Evolutionary conservation across 2,797 vertebrate genomes (phyloP).

Genomic region (Tolypeutes matacus): DNA sequence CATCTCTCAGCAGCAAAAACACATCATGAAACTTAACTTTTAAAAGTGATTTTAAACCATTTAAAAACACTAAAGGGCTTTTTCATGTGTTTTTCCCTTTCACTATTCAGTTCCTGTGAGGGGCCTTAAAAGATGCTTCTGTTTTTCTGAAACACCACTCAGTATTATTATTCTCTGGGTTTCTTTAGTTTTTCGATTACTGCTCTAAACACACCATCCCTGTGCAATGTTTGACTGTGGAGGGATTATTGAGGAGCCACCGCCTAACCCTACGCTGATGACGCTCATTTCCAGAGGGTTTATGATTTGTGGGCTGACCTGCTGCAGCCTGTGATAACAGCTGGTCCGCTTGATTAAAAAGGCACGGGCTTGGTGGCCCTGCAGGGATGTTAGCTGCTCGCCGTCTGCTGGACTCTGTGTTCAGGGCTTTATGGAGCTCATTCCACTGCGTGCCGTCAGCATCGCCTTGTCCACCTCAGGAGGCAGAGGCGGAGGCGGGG

Average conservation of each 20-base stretch:
- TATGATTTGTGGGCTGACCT: neutral
- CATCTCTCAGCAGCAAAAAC: neutral
- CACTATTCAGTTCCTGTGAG: neutral
- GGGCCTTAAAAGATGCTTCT: constrained; percentile 29
- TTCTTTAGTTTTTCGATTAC: constrained; percentile 9
- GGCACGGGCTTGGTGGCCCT: neutral
- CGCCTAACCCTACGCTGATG: neutral
- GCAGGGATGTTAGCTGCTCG: neutral
- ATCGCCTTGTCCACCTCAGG: neutral
- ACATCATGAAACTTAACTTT: neutral
- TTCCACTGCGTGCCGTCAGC: neutral
- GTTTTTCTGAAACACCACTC: constrained; percentile 42
- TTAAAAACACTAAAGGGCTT: constrained; percentile 19
- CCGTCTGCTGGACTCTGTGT: neutral
- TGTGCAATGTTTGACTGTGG: neutral
- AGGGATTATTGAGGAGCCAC: neutral
- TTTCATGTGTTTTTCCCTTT: neutral
- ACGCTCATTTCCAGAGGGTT: neutral
- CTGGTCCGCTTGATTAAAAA: neutral
- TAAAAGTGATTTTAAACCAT: constrained; percentile 6
- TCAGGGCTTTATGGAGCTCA: neutral
- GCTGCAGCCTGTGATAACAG: neutral
- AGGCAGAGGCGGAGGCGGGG: neutral
- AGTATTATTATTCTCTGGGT: constrained; percentile 27
- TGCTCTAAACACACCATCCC: neutral